A percentile compares a stretch with the other conserved stretches of the same genome.
Evolutionary conservation across 2,888 invertebrate species (phyloP).

Genomic region (Tetragonisca angustula): DNA sequence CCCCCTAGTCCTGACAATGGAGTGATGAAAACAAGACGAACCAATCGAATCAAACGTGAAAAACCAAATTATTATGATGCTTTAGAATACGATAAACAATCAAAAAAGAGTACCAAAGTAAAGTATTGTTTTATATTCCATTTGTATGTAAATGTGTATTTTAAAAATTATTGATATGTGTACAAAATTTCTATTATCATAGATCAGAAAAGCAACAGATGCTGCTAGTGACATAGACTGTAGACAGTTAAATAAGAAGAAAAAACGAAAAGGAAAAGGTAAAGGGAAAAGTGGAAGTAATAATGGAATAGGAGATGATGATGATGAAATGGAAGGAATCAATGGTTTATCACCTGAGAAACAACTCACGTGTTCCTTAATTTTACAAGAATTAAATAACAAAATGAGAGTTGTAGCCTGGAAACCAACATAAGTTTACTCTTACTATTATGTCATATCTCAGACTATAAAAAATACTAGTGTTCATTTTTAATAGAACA

Average conservation of each 20-base stretch:
- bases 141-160: constrained; percentile 14
- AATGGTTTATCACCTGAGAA: constrained; percentile 87
- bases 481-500: constrained; percentile 14
- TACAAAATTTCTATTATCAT: constrained; percentile 16
- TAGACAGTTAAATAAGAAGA: constrained; percentile 81
- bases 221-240: constrained; percentile 81
- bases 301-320: constrained; percentile 85
- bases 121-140: constrained; percentile 10
- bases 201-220: constrained; percentile 81
- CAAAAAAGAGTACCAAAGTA: constrained; percentile 86
- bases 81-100: constrained; percentile 91
- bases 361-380: constrained; percentile 89
- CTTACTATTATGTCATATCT: constrained; percentile 23
- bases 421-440: constrained; percentile 85
- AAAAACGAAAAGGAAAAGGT: constrained; percentile 81
- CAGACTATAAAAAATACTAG: constrained; percentile 14
- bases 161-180: background rate
- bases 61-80: constrained; percentile 94
- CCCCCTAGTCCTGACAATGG: constrained; percentile 82
- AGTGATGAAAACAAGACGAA: constrained; percentile 85
- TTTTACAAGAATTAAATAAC: constrained; percentile 91
- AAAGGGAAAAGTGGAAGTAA: constrained; percentile 82
- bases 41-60: constrained; percentile 90
- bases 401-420: constrained; percentile 91
- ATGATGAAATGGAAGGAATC: constrained; percentile 86